phyloP scores from a whole-genome alignment of 2,113 vertebrate species.

The Anoplopoma fimbria region DNA sequence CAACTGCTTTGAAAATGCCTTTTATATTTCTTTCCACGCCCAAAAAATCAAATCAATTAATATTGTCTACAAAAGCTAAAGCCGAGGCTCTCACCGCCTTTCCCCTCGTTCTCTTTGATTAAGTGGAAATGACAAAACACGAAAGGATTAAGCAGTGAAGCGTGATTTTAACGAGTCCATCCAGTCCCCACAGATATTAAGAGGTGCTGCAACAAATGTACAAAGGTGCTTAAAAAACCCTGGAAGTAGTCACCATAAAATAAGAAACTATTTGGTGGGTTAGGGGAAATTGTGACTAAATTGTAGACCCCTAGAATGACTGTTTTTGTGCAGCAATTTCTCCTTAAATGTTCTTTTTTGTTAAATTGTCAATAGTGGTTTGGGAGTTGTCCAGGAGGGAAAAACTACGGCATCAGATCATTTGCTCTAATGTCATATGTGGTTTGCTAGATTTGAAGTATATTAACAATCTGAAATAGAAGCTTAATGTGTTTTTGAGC shows the following conservation, averaged over 20 bases:
- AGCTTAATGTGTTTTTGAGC: background rate
- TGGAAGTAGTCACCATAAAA: constrained; percentile 12
- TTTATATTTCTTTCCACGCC: background rate
- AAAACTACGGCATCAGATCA: background rate
- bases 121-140: constrained; percentile 69
- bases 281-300: constrained; percentile 11
- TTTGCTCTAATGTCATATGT: background rate
- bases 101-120: constrained; percentile 43
- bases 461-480: background rate
- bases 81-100: background rate
- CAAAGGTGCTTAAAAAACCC: constrained; percentile 29
- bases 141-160: constrained; percentile 70
- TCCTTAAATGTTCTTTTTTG: background rate
- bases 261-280: constrained; percentile 21
- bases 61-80: constrained; percentile 21
- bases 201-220: constrained; percentile 47
- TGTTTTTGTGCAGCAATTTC: constrained; percentile 4
- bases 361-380: background rate
- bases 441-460: background rate
- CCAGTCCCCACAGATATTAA: constrained; percentile 52
- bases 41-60: constrained; percentile 25
- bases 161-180: constrained; percentile 76
- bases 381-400: background rate
- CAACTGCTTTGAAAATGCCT: background rate
- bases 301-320: background rate